Conservation (phyloP, 2,113 vertebrate species). For the Silurus asotus region DNA sequence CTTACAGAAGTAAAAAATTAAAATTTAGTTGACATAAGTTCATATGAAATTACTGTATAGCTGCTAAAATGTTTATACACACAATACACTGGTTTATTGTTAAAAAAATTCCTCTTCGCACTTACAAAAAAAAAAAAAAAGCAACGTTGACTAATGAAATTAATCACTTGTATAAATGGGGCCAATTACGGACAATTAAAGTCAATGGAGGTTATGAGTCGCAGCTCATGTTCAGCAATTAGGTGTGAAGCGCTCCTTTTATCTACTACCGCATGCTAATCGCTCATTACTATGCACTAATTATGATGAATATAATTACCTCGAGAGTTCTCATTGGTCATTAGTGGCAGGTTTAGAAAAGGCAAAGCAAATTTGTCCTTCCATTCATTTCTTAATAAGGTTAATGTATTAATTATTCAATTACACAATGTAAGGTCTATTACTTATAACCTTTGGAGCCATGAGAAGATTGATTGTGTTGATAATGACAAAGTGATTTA, state of each 20-base stretch:
- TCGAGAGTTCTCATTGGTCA: conserved; percentile 51
- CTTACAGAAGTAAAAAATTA: no score
- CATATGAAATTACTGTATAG: background rate
- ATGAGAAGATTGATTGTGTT: conserved; percentile 53
- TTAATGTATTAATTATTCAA: conserved; percentile 57
- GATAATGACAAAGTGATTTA: conserved; percentile 56
- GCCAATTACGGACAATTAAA: conserved; percentile 56
- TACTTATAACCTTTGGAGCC: conserved; percentile 55
- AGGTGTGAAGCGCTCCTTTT: conserved; percentile 45
- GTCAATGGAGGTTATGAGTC: conserved; percentile 48
- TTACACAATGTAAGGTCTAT: conserved; percentile 52
- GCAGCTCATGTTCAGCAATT: conserved; percentile 53
- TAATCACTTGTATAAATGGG: conserved; percentile 54
- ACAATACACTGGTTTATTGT: background rate
- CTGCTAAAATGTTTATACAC: background rate
- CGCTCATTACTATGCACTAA: conserved; percentile 56
- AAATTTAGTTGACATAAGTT: background rate
- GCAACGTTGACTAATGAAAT: conserved; percentile 50
- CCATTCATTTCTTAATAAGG: conserved; percentile 56
- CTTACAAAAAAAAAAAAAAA: background rate
- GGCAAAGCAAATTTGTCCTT: conserved; percentile 54
- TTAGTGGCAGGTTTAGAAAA: conserved; percentile 60
- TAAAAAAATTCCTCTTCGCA: background rate
- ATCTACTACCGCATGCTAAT: conserved; percentile 51
- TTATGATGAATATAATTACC: conserved; percentile 61